These are phyloP conservation scores for Pocota personata DNA, from an alignment of 2,888 invertebrate species.

Conservation along the genomic window DNA sequence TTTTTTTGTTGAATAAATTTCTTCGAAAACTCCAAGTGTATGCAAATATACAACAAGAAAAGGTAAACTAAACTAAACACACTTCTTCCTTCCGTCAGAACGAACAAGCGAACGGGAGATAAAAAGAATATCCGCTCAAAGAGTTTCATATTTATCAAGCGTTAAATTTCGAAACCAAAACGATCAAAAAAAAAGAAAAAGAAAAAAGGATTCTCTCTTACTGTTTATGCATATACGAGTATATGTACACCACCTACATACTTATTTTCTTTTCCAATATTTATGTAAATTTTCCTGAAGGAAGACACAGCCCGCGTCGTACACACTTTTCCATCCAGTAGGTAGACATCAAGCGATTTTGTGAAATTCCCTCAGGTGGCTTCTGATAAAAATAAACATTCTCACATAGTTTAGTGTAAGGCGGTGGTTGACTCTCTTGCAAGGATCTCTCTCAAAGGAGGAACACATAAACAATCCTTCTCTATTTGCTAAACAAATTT, in stretches of 20 bases:
- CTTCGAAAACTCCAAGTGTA: constrained; percentile 39
- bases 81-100: background rate
- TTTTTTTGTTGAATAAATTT: constrained; percentile 45
- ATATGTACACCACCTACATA: background rate
- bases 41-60: constrained; percentile 57
- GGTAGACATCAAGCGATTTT: background rate
- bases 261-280: constrained; percentile 67
- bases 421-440: background rate
- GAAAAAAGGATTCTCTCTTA: constrained; percentile 9
- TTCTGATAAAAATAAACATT: background rate
- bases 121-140: constrained; percentile 32
- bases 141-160: constrained; percentile 63
- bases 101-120: background rate
- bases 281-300: constrained; percentile 62
- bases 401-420: background rate
- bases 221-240: background rate
- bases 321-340: background rate
- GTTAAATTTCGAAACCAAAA: constrained; percentile 56
- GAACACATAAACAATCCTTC: constrained; percentile 40
- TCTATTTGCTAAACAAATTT: constrained; percentile 50
- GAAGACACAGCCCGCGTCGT: constrained; percentile 19
- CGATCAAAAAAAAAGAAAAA: constrained; percentile 11
- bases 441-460: constrained; percentile 24
- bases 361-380: constrained; percentile 21
- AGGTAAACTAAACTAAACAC: constrained; percentile 52